Percentiles rank a stretch among this genome's conserved stretches.
Evolutionary conservation across 2,888 invertebrate genomes (phyloP).

Genomic region (Hetaerina titia): DNA sequence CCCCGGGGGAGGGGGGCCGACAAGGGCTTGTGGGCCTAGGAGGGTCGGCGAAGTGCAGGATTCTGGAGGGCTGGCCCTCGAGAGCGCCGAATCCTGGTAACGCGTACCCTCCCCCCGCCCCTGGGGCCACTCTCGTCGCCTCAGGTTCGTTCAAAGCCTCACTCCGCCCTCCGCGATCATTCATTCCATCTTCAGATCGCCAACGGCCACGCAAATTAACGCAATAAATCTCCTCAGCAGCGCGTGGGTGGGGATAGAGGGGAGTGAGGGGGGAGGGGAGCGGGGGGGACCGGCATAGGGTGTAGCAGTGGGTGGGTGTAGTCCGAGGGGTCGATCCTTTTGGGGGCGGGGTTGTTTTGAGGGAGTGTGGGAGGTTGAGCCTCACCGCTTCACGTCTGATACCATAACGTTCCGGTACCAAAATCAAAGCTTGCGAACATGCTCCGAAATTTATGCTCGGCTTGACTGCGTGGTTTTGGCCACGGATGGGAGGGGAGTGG

Average conservation of each 20-base stretch:
- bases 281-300: background rate
- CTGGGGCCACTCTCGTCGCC: background rate
- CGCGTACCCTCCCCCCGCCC: background rate
- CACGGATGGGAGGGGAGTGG: background rate
- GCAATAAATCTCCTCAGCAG: background rate
- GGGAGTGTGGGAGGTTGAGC: background rate
- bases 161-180: background rate
- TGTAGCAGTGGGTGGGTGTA: background rate
- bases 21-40: no score
- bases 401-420: conserved; percentile 29
- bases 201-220: conserved; percentile 10
- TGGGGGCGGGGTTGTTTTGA: background rate
- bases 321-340: background rate
- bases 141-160: background rate
- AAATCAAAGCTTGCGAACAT: conserved; percentile 49
- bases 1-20: no score
- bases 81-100: background rate
- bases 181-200: conserved; percentile 24
- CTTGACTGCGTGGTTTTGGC: conserved; percentile 17
- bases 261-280: background rate
- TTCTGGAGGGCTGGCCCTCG: no score
- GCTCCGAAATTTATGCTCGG: conserved; percentile 45
- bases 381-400: conserved; percentile 3
- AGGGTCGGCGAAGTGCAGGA: no score
- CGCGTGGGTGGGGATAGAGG: background rate